Conservation (phyloP, 2,888 invertebrate genomes). For the Spilarctia lutea region DNA sequence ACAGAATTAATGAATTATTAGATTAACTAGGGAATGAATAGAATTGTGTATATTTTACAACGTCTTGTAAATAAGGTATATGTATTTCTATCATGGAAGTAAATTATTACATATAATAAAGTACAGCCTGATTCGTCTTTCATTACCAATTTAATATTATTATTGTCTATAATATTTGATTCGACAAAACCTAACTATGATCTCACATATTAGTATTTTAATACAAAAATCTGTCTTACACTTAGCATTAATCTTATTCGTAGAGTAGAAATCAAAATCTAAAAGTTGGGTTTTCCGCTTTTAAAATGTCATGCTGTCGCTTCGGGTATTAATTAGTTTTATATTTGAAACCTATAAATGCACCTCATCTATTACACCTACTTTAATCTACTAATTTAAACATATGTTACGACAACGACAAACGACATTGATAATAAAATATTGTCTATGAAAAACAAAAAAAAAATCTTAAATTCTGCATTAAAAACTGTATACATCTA, state of each 20-base stretch:
- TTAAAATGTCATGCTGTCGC: neutral
- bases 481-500: neutral
- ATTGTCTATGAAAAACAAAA: neutral
- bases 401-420: neutral
- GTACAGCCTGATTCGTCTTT: too few relatives aligned
- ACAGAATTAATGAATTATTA: neutral
- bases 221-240: too few relatives aligned
- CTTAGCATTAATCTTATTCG: too few relatives aligned
- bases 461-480: neutral
- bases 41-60: neutral
- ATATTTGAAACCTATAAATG: neutral
- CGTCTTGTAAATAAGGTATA: neutral
- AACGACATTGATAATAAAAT: neutral
- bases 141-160: neutral
- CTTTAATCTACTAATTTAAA: too few relatives aligned
- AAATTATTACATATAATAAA: too few relatives aligned
- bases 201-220: too few relatives aligned
- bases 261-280: too few relatives aligned
- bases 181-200: too few relatives aligned
- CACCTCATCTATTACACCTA: neutral
- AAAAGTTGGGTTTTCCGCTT: neutral
- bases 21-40: neutral
- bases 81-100: too few relatives aligned
- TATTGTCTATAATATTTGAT: neutral
- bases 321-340: neutral